Evolutionary conservation across 2,888 invertebrate genomes (phyloP), one percentile per base, ranked within the genome.

Genomic region (Catocala nupta): DNA sequence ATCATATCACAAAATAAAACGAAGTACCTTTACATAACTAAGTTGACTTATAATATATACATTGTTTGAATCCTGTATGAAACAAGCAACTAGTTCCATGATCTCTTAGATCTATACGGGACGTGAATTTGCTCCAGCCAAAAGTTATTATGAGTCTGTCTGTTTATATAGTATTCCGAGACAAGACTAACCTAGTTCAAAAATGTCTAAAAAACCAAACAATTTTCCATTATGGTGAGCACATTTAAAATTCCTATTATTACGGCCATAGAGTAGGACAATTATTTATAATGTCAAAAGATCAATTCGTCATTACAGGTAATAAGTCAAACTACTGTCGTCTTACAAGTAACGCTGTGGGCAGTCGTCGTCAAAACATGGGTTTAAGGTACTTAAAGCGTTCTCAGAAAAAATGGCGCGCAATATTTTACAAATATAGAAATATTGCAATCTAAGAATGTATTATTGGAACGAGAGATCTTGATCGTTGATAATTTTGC

Each of bases 281-380:
- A 68, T 79, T 75, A 77, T 72, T 73, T 73, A 72, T 69, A 71
- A 55, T 70, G 63, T 55, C 68, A 61, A 71, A 71, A 68, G 59
- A 66, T 62, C 67, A 72, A 75, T 81, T 78, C 76, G 73, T 77
- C 66, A 77, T 80, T 77, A 75, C 65, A 71, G 59, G 75, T 64
- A 75, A 84, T 84, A 82, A 81, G 68, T 87, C 77, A 81, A 72
- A 70, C 66, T 70, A 25, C 25, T 52, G 51, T 66, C 10, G 71
- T 57, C 70, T 69, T 69, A 62, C 67, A 70, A 60, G 52, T 74
- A 61, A 59, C 86, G 78, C 86, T 82, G 89, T 88, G 89, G 89
- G 88, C 78, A 85, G 83, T 81, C 86, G 51, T 81, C 81, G 82
- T 89, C 90, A 89, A 81, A 91, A 90, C 80, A 90, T 83, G 65